Evolutionary conservation across 2,797 vertebrate genomes (phyloP).

Genomic region (Sebastes dallii): DNA sequence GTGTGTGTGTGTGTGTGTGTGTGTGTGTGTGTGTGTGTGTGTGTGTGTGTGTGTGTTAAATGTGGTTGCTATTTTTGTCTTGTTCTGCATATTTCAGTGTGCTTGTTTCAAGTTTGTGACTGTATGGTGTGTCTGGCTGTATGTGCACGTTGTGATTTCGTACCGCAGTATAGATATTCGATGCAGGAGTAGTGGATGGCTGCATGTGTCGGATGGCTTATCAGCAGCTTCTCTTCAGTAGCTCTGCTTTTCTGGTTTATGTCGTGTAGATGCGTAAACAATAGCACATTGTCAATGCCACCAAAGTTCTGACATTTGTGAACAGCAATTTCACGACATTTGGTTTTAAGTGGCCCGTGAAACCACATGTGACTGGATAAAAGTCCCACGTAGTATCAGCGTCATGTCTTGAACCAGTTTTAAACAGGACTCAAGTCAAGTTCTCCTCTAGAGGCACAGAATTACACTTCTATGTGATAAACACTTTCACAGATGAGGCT

Average conservation of each 20-base stretch:
- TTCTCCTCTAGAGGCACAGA: neutral
- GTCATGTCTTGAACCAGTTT: neutral
- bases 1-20: neutral
- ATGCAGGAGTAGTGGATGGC: neutral
- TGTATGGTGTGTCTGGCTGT: neutral
- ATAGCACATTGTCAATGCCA: neutral
- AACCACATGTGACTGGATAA: neutral
- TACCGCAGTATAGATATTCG: neutral
- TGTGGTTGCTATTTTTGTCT: slow-evolving; percentile 20
- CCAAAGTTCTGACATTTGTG: neutral
- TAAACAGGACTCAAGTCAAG: neutral
- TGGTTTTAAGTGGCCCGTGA: neutral
- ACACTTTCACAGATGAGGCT: too few relatives aligned
- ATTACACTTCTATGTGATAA: too few relatives aligned
- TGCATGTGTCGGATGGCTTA: neutral
- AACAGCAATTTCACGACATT: neutral
- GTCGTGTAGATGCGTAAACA: neutral
- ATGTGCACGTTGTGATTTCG: neutral
- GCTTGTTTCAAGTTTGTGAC: slow-evolving; percentile 9
- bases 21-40: neutral
- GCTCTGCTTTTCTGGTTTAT: slow-evolving; percentile 8
- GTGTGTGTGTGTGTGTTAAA: slow-evolving; percentile 8
- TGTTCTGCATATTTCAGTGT: slow-evolving; percentile 11
- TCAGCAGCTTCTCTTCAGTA: neutral
- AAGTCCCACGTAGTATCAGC: neutral